Base-by-base conservation (phyloP, 2,113 vertebrate species). In the Nibea coibor region DNA sequence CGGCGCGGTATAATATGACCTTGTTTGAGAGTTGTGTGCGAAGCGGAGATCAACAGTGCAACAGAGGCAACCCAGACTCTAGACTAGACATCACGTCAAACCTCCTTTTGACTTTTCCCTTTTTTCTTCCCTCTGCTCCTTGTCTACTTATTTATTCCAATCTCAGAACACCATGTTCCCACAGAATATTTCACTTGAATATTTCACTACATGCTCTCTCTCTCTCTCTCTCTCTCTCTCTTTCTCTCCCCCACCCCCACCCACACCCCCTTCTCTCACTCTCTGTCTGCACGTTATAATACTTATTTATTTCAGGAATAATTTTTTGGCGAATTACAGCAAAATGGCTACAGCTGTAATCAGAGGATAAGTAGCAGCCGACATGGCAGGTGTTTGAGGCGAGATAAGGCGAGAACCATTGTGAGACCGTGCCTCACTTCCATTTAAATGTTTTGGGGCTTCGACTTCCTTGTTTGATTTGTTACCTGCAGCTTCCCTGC, bases 331-430 rank as follows among this genome's bases (percentile, higher is more conserved):
- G 86, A 94, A 94, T 94, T 93, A 93, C 91, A 78, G 87, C 83
- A 92, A 92, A 94, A 94, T 91, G 86, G 87, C 91, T 93, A 86
- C 90, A 92, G 92, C 92, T 93, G 92, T 94, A 94, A 94, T 94
- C 94, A 93, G 81, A 88, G 92, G 92, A 94, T 94, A 93, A 93
- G 93, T 94, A 92, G 92, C 89, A 90, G 93, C 84, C 89, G 90
- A 93, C 91, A 93, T 92, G 92, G 92, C 93, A 95, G 94, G 93
- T 95, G 94, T 94, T 94, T 90, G 91, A 88, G 91, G 75, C 75
- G 83, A 93, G 94, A 95, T 95, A 95, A 94, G 93, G 82, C 45
- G 59, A 84, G 86, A 92, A 83, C 87, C 88, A 92, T 94, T 93
- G 94, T 94, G 85, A 86, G 82, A 81, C 85, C 12, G 75, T 72